Conservation (phyloP, 1,140 invertebrate genomes). For the Tigriopus japonicus region DNA sequence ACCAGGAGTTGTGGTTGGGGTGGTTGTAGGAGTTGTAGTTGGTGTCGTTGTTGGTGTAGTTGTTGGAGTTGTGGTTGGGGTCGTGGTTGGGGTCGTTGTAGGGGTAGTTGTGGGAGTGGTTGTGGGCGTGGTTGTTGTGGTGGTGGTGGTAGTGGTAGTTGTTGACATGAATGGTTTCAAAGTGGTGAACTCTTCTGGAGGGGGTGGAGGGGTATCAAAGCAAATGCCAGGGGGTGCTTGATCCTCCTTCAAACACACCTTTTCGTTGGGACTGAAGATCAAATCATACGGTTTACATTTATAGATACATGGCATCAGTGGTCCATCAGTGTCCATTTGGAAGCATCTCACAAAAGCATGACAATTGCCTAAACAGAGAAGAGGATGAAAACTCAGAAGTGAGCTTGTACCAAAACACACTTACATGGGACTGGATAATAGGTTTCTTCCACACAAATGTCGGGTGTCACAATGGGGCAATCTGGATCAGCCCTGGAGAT, state of each 20-base stretch:
- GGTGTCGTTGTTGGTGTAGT: not conserved
- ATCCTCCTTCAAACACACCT: not conserved
- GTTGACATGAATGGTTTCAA: not conserved
- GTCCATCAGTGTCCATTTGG: not conserved
- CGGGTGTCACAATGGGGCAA: too few species aligned
- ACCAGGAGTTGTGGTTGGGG: not conserved
- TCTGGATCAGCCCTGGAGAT: too few species aligned
- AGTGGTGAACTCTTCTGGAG: not conserved
- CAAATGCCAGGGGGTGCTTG: not conserved
- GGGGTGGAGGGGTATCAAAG: not conserved
- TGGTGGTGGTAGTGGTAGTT: not conserved
- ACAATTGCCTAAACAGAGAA: not conserved
- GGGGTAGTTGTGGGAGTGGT: not conserved
- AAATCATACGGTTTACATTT: not conserved
- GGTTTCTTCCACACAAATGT: too few species aligned
- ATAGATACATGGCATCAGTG: not conserved
- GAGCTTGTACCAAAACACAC: too few species aligned
- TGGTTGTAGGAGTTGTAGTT: not conserved
- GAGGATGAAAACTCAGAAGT: too few species aligned
- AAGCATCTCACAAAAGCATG: not conserved
- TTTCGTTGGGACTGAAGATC: not conserved
- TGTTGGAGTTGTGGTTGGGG: not conserved
- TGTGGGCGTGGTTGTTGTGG: not conserved
- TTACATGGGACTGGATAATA: too few species aligned
- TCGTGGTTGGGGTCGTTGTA: not conserved